Percentiles rank a stretch among this genome's conserved stretches.
Conservation (phyloP, 2,888 invertebrate genomes). For the Cataglyphis albicans region DNA sequence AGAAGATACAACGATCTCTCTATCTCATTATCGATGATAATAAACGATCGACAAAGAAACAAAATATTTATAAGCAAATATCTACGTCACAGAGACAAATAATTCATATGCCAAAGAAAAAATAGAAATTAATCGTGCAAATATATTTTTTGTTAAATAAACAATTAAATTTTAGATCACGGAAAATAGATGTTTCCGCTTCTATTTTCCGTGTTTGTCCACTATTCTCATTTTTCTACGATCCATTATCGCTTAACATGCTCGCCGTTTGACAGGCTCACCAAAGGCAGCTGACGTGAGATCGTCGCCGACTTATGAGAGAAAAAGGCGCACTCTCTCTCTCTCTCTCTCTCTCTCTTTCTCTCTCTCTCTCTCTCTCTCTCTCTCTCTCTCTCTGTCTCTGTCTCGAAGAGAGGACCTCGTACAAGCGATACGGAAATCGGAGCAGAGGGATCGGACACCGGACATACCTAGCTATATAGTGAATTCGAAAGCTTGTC, state of each 20-base stretch:
- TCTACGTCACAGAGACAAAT: neutral
- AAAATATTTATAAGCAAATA: no score
- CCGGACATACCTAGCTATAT: slow-evolving; percentile 26
- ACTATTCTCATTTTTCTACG: neutral
- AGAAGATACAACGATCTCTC: neutral
- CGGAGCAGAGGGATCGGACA: slow-evolving; percentile 38
- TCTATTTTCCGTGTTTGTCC: neutral
- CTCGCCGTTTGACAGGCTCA: slow-evolving; percentile 19
- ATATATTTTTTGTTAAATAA: neutral
- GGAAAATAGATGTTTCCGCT: neutral
- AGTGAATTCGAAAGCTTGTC: slow-evolving; percentile 59
- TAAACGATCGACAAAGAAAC: neutral
- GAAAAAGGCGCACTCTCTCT: slow-evolving; percentile 32
- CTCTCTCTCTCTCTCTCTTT: slow-evolving; percentile 17
- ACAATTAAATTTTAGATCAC: no score
- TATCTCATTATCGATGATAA: neutral
- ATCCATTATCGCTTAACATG: neutral
- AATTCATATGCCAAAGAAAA: neutral
- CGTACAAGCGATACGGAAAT: slow-evolving; percentile 56
- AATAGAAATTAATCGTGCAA: neutral
- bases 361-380: neutral
- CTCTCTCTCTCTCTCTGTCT: slow-evolving; percentile 22
- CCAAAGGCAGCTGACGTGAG: slow-evolving; percentile 57
- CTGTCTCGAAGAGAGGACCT: neutral
- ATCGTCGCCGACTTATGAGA: slow-evolving; percentile 66